These are phyloP conservation scores for Myotis davidii DNA, from an alignment of 2,113 vertebrate genomes.

Conservation along the genomic window DNA sequence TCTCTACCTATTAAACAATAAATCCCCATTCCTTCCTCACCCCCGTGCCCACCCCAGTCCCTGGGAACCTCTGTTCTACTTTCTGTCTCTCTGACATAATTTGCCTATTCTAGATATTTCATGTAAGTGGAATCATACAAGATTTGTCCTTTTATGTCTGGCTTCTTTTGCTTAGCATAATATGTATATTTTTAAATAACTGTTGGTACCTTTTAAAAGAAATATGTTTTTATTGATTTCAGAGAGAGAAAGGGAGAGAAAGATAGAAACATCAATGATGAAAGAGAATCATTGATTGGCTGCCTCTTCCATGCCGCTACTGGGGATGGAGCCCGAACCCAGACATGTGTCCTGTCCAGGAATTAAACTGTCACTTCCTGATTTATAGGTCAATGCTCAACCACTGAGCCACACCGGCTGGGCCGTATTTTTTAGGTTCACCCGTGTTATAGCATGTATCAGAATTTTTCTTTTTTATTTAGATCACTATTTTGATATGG, in stretches of 20 bases:
- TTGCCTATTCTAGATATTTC: not conserved
- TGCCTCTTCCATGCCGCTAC: too few species aligned
- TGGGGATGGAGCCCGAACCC: too few species aligned
- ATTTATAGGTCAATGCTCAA: too few species aligned
- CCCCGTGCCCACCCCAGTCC: not conserved
- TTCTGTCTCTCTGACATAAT: not conserved
- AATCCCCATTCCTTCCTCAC: not conserved
- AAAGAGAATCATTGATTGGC: too few species aligned
- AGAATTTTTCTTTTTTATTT: not conserved
- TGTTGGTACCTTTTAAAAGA: too few species aligned
- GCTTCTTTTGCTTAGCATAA: not conserved
- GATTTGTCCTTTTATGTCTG: not conserved
- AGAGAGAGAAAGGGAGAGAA: too few species aligned
- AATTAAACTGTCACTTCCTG: too few species aligned
- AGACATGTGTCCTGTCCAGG: too few species aligned
- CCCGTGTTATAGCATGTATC: not conserved
- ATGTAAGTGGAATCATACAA: not conserved
- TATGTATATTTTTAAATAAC: too few species aligned
- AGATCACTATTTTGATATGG: not conserved
- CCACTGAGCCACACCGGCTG: too few species aligned
- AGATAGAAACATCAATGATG: too few species aligned
- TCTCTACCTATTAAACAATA: not conserved
- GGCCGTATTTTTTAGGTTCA: not conserved
- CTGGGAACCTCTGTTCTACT: not conserved
- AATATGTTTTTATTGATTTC: too few species aligned